Evolutionary conservation across 2,888 invertebrate species (phyloP), one percentile per base, ranked within the genome.

Genomic region (Dasysyrphus tricinctus): DNA sequence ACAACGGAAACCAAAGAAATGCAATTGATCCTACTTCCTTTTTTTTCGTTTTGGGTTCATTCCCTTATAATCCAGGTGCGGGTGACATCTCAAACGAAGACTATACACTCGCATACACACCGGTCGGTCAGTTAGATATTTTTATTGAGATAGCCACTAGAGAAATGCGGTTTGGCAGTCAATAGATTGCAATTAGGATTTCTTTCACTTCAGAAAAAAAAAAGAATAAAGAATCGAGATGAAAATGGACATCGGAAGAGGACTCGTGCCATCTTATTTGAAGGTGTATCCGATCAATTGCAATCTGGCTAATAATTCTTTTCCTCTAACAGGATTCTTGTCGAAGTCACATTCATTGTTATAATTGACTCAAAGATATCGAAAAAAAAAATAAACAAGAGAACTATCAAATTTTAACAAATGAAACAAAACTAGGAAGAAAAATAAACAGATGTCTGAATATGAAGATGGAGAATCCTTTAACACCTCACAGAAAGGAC

Each of bases 151-250:
- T 73, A 63, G 76, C 69, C 80, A 85, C 85, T 74, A 85, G 85
- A 85, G 85, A 85, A 78, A 80, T 80, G 80, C 74, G 77, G 80
- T 80, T 67, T 77, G 76, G 72, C 67, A 51, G 19, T 85, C 84
- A 85, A 85, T 85, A 80, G 85, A 78, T 85, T 69, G 61, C 80
- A 85, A 85, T 85, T 85, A 85, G 85, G 74, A 85, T 80, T 77
- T 74, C 73, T 85, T 80, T 80, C 77, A 85, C 63, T 78, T 76
- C 56, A 34, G n/a, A n/a, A 37, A 54, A 32, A 29, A 29, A 57
- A n/a, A 54, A 57, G 1, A 8, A 39, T 5, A 5, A 42, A 14
- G 3, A 9, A 37, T 61, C 24, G 47, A 51, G 34, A 44, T 72
- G 73, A 59, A 65, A 44, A 61, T 39, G 72, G 19, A 65, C 24